phyloP scores from a whole-genome alignment of 2,888 invertebrate species.

The Dryocosmus kuriphilus region DNA sequence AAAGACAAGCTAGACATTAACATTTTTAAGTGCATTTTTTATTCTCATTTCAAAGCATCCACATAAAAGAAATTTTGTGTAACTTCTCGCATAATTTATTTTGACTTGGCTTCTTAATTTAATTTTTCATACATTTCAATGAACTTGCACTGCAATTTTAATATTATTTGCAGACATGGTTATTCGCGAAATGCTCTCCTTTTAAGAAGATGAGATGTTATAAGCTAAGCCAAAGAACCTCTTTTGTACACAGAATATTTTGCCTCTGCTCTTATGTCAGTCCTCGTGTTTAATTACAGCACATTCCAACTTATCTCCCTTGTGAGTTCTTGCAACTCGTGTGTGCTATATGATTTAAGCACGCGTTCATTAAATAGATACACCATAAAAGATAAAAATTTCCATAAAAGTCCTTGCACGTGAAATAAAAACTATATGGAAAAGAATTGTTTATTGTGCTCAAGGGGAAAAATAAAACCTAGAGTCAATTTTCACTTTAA shows the following conservation, averaged over 20 bases:
- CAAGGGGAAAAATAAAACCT: background rate
- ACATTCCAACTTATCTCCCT: constrained; percentile 24
- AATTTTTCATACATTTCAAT: background rate
- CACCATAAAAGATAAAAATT: background rate
- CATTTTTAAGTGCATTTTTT: background rate
- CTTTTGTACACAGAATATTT: constrained; percentile 27
- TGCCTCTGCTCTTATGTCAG: constrained; percentile 11
- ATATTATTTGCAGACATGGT: background rate
- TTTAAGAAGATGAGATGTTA: background rate
- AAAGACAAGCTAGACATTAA: too few relatives aligned
- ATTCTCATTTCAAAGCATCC: background rate
- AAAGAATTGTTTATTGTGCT: background rate
- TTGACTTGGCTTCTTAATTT: background rate
- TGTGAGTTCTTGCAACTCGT: background rate
- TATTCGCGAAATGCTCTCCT: background rate
- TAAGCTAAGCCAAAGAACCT: constrained; percentile 15
- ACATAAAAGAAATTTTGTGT: background rate
- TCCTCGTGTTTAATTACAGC: constrained; percentile 28
- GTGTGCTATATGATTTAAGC: background rate
- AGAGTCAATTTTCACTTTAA: background rate
- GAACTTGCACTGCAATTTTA: background rate
- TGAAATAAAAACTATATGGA: background rate
- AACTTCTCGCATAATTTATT: background rate
- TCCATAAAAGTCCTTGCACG: background rate
- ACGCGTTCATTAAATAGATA: background rate